phyloP scores from a whole-genome alignment of 2,113 vertebrate genomes.

The Oryctolagus cuniculus region mOryCun1.1 NC_091452.1:4296501-4297000 shows the following conservation, averaged over 20 bases:
- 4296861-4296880: no score
- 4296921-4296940: neutral
- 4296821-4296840: neutral
- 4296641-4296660: neutral
- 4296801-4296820: neutral
- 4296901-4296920: neutral
- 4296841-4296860: neutral
- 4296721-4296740: neutral
- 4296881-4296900: neutral
- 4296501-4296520: neutral
- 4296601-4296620: neutral
- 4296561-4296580: neutral
- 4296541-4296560: neutral
- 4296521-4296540: neutral
- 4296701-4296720: neutral
- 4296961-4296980: neutral
- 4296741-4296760: neutral
- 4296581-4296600: rapidly evolving
- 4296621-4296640: neutral
- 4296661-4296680: neutral
- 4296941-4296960: rapidly evolving
- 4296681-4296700: neutral
- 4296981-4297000: neutral
- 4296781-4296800: neutral
- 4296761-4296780: neutral